Evolutionary conservation across 2,113 vertebrate species (phyloP).

Genomic region (Mus pahari): DNA sequence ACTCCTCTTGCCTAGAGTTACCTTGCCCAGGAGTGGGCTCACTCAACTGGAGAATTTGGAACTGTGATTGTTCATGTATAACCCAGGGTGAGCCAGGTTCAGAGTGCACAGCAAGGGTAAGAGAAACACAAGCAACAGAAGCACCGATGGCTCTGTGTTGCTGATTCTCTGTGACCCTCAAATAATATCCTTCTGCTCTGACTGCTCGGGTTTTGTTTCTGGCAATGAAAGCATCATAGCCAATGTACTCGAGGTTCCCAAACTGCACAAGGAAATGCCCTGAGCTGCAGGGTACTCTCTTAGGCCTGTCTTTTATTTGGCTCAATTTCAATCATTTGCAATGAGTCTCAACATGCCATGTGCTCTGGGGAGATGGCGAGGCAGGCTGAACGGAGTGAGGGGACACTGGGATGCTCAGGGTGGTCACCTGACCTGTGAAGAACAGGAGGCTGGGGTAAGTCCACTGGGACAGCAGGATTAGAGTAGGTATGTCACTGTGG

Average conservation of each 20-base stretch:
- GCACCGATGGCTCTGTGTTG: neutral
- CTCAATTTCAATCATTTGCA: neutral
- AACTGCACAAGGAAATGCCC: neutral
- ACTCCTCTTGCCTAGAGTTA: constrained; percentile 9
- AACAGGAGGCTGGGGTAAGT: neutral
- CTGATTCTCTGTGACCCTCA: neutral
- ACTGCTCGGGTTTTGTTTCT: neutral
- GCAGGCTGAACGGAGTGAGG: neutral
- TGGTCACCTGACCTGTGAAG: neutral
- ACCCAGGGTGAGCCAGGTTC: neutral
- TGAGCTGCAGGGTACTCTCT: fast-evolving
- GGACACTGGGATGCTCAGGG: neutral
- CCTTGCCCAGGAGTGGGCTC: neutral
- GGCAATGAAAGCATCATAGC: neutral
- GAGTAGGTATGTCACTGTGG: too few species aligned
- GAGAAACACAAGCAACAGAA: neutral
- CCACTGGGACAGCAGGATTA: neutral
- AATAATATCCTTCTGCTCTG: neutral
- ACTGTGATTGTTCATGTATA: neutral
- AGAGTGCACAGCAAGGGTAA: neutral
- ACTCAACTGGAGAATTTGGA: neutral
- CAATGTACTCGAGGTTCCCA: neutral
- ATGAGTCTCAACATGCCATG: neutral
- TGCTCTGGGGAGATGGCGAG: neutral
- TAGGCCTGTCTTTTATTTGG: neutral